Evolutionary conservation across 2,113 vertebrate species (phyloP).

Genomic region (Prionailurus viverrinus): DNA sequence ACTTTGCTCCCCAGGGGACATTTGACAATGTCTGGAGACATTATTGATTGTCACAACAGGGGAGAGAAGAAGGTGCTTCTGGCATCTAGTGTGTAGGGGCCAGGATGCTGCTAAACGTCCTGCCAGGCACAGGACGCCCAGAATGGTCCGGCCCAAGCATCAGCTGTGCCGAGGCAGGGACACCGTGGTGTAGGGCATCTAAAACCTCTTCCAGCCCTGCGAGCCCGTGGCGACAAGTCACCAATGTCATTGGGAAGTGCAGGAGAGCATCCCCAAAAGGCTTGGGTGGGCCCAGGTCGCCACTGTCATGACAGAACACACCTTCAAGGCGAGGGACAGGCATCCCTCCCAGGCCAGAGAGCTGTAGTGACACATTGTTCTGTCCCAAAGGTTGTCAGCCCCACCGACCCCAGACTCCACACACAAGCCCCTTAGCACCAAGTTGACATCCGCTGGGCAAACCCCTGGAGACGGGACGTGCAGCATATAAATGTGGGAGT

Average conservation of each 20-base stretch:
- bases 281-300: fast-evolving
- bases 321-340: fast-evolving
- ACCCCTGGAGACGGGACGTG: fast-evolving
- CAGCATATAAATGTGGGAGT: fast-evolving
- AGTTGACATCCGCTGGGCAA: fast-evolving
- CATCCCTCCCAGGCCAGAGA: no score
- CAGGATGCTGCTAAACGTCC: no score
- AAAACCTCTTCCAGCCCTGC: neutral
- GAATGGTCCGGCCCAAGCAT: fast-evolving
- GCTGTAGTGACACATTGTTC: no score
- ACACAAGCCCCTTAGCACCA: fast-evolving
- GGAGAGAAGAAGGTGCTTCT: neutral
- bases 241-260: no score
- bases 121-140: neutral
- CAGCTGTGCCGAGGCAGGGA: neutral
- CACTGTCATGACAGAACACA: neutral
- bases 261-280: neutral
- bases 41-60: neutral
- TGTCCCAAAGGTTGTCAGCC: neutral
- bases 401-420: neutral
- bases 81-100: neutral
- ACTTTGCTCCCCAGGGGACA: neutral
- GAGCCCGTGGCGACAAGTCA: fast-evolving
- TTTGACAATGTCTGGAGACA: neutral
- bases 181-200: neutral